Evolutionary conservation across 2,797 vertebrate species (phyloP).

Genomic region (Phrynocephalus vlangalii): DNA sequence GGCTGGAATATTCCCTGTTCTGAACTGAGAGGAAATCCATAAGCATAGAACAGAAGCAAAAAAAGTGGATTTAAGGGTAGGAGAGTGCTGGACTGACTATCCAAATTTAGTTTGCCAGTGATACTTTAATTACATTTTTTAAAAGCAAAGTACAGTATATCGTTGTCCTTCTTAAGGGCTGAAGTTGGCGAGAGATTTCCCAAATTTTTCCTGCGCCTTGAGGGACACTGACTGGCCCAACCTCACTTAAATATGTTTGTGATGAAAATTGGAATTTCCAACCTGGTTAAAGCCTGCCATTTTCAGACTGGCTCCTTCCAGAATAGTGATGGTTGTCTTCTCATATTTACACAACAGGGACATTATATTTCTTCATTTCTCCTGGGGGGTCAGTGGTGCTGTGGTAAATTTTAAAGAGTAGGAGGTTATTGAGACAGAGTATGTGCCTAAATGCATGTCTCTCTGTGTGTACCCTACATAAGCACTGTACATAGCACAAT

Average conservation of each 20-base stretch:
- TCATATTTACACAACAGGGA: too few relatives aligned
- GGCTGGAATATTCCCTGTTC: background rate
- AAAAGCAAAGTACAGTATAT: background rate
- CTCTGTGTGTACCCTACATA: background rate
- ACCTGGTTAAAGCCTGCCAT: too few relatives aligned
- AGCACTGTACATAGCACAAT: background rate
- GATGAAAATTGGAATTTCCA: constrained; percentile 5
- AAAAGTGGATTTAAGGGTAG: background rate
- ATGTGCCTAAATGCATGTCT: too few relatives aligned
- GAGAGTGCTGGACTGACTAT: background rate
- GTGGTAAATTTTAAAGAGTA: too few relatives aligned
- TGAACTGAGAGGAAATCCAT: background rate
- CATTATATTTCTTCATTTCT: too few relatives aligned
- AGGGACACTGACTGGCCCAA: background rate
- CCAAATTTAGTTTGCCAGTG: background rate
- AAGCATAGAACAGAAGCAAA: background rate
- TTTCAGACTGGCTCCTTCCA: background rate
- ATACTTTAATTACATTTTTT: too few relatives aligned
- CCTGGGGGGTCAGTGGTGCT: too few relatives aligned
- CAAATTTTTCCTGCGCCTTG: background rate
- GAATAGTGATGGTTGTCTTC: background rate
- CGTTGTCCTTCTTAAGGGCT: background rate
- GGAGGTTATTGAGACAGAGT: too few relatives aligned
- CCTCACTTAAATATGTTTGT: background rate
- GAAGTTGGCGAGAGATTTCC: background rate